phyloP scores from a whole-genome alignment of 2,113 vertebrate genomes.

The Edolisoma coerulescens region DNA sequence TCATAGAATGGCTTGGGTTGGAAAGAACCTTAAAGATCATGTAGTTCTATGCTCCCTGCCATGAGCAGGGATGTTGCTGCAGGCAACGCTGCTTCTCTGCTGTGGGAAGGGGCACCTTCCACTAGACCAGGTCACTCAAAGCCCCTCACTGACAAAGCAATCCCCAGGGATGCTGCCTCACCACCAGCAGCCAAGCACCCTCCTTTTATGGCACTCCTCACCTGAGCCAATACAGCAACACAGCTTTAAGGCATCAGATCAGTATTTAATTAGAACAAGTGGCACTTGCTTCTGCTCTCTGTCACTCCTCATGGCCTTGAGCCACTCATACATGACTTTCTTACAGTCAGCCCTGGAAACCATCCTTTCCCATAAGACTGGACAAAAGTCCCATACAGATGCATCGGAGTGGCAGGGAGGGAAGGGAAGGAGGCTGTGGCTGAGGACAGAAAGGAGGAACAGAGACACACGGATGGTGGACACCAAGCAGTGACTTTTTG shows the following conservation, averaged over 20 bases:
- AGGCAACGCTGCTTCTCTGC: not conserved
- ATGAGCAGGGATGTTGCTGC: not conserved
- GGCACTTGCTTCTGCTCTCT: not conserved
- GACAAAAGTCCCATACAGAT: not conserved
- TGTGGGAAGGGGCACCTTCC: not conserved
- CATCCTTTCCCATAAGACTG: not conserved
- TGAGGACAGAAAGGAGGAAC: not conserved
- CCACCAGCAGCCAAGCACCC: not conserved
- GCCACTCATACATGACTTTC: not conserved
- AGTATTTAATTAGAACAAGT: not conserved
- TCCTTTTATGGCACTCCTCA: rapidly evolving
- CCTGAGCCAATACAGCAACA: not conserved
- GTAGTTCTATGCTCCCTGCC: not conserved
- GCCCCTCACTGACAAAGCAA: not conserved
- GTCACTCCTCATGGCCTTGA: not conserved
- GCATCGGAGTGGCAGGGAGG: not conserved
- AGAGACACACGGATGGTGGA: not conserved
- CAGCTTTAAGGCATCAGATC: not conserved
- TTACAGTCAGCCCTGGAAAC: not conserved
- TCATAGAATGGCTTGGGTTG: not conserved
- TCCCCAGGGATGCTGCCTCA: not conserved
- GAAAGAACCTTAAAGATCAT: not conserved
- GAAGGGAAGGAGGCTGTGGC: not conserved
- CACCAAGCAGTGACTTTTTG: not conserved
- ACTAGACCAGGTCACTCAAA: not conserved